Evolutionary conservation across 2,888 invertebrate genomes (phyloP).

Genomic region (Acleris laterana): DNA sequence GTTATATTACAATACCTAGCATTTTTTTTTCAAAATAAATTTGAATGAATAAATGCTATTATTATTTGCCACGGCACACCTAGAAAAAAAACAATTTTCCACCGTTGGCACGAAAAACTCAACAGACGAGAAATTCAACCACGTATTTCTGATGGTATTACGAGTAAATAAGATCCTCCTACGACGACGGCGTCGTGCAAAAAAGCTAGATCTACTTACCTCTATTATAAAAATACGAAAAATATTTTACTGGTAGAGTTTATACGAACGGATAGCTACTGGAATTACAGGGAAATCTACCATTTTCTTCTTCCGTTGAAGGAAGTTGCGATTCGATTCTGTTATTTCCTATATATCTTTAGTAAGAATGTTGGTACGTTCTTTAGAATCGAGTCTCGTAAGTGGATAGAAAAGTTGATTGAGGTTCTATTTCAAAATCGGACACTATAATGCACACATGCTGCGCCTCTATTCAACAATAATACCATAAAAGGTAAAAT

Average conservation of each 20-base stretch:
- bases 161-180: too few species aligned
- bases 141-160: too few species aligned
- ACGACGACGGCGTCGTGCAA: too few species aligned
- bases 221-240: too few species aligned
- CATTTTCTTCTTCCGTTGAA: constrained; percentile 23
- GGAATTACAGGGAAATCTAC: constrained; percentile 20
- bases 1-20: constrained; percentile 14
- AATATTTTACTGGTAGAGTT: too few species aligned
- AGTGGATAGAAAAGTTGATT: constrained; percentile 3
- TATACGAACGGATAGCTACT: background rate
- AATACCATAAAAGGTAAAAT: too few species aligned
- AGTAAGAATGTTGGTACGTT: constrained; percentile 1
- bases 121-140: too few species aligned
- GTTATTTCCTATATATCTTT: constrained; percentile 16
- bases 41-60: constrained; percentile 2
- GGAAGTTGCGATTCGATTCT: constrained; percentile 25
- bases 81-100: too few species aligned
- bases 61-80: background rate
- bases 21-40: constrained; percentile 19
- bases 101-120: too few species aligned
- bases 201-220: too few species aligned
- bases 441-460: too few species aligned
- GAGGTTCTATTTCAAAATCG: constrained; percentile 4
- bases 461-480: too few species aligned
- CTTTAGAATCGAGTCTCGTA: constrained; percentile 1